Base-by-base conservation (phyloP, 2,797 vertebrate species). In the Lepus townsendii region DNA sequence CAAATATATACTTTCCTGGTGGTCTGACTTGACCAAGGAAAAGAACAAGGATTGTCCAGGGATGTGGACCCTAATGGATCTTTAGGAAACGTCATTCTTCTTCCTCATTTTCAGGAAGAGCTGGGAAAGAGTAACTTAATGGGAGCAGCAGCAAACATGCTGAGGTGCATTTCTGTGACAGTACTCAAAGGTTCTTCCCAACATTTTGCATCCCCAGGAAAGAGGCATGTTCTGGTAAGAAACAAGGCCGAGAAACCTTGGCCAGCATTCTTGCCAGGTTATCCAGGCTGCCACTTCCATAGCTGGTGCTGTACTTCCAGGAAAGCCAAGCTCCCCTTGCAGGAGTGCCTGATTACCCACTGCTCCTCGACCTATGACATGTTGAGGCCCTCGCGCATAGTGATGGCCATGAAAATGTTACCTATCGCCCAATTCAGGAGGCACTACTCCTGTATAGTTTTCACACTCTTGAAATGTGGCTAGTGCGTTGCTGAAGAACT, bases 1-100 rank as follows among this genome's bases (percentile, higher is more conserved):
- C 52, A 52, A 35, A 32, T 2, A 52, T 30, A 26, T 42, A 65
- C 26, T 57, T 88, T 72, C 75, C 79, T 27, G 50, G 60, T 7
- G n/a, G 24, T 35, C 35, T 71, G 30, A 50, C 2, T 7, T 26
- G 73, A 60, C 8, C 11, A 52, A 42, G 62, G 62, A 38, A 62
- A 47, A 26, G 3, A 24, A 52, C 0, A 1, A 54, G 12, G 11
- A 38, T 47, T 24, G 38, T n/a, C 26, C 4, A 5, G 0, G 20
- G 86, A 42, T 19, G 17, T 92, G n/a, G n/a, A 52, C 0, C 20
- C 38, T 1, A 9, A 13, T 12, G 22, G 79, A 11, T 22, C 80
- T 38, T 69, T 35, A 13, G 83, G 2, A 16, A 14, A 17, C 3
- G 24, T 30, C 20, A 4, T 54, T 85, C 35, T 77, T 73, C 87